phyloP scores from a whole-genome alignment of 2,113 vertebrate species.

The Cyphomyrus plagiostoma region DNA sequence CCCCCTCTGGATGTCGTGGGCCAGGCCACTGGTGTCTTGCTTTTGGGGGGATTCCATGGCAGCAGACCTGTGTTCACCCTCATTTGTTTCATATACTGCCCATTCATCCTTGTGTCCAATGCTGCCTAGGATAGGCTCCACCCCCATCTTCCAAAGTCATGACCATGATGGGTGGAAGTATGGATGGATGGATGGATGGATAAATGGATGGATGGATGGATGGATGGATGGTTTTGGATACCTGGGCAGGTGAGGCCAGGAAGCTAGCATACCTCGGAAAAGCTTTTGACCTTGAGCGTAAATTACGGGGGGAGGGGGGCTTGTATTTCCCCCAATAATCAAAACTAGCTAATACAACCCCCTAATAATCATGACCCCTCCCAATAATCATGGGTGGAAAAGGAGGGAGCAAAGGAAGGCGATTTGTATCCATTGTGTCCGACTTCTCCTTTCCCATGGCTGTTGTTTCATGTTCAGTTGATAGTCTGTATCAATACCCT shows the following conservation, averaged over 20 bases:
- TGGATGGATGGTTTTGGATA: background rate
- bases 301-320: no score
- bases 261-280: background rate
- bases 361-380: conserved; percentile 28
- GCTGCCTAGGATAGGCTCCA: background rate
- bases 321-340: no score
- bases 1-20: background rate
- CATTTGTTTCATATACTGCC: background rate
- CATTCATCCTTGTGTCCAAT: background rate
- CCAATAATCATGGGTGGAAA: background rate
- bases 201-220: background rate
- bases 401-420: background rate
- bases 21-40: background rate
- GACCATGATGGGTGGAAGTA: background rate
- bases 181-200: background rate
- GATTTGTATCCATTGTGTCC: conserved; percentile 16
- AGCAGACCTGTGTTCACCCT: background rate
- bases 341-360: no score
- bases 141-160: background rate
- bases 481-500: conserved; percentile 50
- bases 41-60: background rate
- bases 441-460: conserved; percentile 11
- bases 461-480: conserved; percentile 42
- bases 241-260: background rate
- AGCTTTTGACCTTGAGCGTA: background rate